These are phyloP conservation scores for Eumerus sabulonum DNA, from an alignment of 2,888 invertebrate species.

Conservation along the genomic window DNA sequence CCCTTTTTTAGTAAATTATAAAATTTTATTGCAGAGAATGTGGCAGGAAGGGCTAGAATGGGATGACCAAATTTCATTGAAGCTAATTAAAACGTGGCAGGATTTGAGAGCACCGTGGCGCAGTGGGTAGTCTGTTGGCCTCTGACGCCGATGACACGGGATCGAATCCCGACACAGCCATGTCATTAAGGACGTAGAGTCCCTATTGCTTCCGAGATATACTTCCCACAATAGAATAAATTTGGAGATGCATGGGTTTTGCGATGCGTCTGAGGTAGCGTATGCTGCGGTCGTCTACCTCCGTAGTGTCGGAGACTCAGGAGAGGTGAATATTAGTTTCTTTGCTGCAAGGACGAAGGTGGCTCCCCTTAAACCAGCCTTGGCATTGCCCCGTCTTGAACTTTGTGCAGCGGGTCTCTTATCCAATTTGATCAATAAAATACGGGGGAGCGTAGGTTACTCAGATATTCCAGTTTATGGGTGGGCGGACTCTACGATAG, in stretches of 20 bases:
- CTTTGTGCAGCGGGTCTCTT: conserved; percentile 25
- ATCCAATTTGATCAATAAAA: not conserved
- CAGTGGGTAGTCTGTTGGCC: too few species aligned
- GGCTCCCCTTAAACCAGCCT: too few species aligned
- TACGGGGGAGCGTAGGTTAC: conserved; percentile 3
- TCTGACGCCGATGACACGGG: too few species aligned
- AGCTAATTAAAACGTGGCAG: conserved; percentile 6
- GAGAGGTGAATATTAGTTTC: conserved; percentile 5
- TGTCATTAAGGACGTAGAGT: not conserved
- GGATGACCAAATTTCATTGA: too few species aligned
- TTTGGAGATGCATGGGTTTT: conserved; percentile 23
- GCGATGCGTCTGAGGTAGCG: too few species aligned
- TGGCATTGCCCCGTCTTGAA: conserved; percentile 7
- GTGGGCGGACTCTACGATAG: conserved; percentile 34
- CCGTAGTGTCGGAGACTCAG: not conserved
- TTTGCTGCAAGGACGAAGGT: conserved; percentile 16
- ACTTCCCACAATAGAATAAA: not conserved
- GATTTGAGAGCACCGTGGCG: too few species aligned
- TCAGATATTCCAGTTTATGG: conserved; percentile 9
- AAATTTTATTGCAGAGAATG: conserved; percentile 8
- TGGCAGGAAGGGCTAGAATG: conserved; percentile 10
- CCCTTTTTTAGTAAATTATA: conserved; percentile 13
- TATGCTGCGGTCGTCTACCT: too few species aligned
- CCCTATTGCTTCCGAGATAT: conserved; percentile 5
- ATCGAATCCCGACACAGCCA: too few species aligned